These are phyloP conservation scores for Ciona savignyi DNA, from an alignment of 23 tunicate genomes.

Conservation along the genomic window DNA sequence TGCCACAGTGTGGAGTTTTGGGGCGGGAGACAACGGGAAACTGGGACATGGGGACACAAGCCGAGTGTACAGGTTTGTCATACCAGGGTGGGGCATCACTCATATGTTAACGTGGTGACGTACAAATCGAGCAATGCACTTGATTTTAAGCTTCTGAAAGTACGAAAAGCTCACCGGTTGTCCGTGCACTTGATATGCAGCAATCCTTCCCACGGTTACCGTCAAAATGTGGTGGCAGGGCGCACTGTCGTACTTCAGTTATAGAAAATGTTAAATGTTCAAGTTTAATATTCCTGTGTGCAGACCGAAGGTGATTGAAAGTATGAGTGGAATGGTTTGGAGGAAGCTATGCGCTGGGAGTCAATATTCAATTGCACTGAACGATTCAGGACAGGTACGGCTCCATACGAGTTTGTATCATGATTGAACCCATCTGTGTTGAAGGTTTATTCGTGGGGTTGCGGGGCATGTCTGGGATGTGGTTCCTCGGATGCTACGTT, in stretches of 20 bases:
- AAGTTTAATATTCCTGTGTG: too few species aligned
- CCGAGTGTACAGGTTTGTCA: conserved; percentile 63
- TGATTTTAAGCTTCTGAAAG: too few species aligned
- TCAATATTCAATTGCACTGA: conserved; percentile 74
- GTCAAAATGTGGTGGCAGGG: too few species aligned
- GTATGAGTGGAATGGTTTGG: conserved; percentile 43
- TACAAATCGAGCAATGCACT: too few species aligned
- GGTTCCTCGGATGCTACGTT: conserved; percentile 80
- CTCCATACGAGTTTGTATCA: background rate
- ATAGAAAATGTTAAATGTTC: too few species aligned
- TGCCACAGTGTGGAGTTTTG: conserved; percentile 93
- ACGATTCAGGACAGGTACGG: conserved; percentile 66
- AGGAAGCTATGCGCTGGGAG: conserved; percentile 89
- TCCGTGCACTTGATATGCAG: too few species aligned
- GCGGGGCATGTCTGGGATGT: conserved; percentile 96
- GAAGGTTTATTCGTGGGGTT: conserved; percentile 96
- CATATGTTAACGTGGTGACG: too few species aligned
- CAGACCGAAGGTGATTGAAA: conserved; percentile 96
- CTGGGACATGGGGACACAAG: conserved; percentile 98
- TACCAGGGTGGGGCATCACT: too few species aligned
- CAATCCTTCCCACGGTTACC: too few species aligned
- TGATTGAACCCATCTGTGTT: background rate
- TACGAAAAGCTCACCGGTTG: too few species aligned
- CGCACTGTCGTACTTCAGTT: too few species aligned
- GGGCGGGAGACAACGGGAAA: conserved; percentile 98